Base-by-base conservation (phyloP, 2,888 invertebrate genomes). In the Stomorhina lunata region DNA sequence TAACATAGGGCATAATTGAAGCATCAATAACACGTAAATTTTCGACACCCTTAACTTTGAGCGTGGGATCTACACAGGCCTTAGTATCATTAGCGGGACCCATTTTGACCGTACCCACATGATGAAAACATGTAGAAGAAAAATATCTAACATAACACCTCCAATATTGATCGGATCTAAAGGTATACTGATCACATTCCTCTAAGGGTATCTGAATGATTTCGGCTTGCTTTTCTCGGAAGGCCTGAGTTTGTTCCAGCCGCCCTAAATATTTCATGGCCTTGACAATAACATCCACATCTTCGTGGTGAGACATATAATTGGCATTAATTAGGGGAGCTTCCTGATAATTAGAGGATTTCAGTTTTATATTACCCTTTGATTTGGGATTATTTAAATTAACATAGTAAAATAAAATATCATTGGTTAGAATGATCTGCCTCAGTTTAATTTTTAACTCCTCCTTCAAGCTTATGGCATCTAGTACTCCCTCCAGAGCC, bases 1-100 rank as follows among this genome's bases (percentile, higher is more conserved):
- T 92, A 68, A 95, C 93, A 6, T 90, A 92, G 0, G 96, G 96
- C 95, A 96, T 96, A 71, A 96, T 93, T 61, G 95, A 95, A 0
- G 95, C 95, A 87, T 95, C 95, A 0, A 93, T 93, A 0, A 95
- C 94, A 61, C 95, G 91, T 4, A 95, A 90, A 2, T 93, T 93
- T n/a, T 92, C 90, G 0, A 95, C 92, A 0, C 94, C 94, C 83
- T 94, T 92, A 0, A 95, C 94, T 75, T 92, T 92, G 15, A 95
- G 89, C 59, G 93, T 90, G 2, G 93, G 92, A 88, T 95, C 94
- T 0, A 96, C 94, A 0, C 95, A 95, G 0, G 95, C 92, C 1
- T 90, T 92, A 0, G 91, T 90, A 88, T 94, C 94, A 0, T 88
- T 87, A 32, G 87, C 84, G 0, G 94, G 93, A 0, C 95, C 95